These are phyloP conservation scores for Drosophila pallidifrons DNA, from an alignment of 1,140 invertebrate species.

Conservation along the genomic window DNA sequence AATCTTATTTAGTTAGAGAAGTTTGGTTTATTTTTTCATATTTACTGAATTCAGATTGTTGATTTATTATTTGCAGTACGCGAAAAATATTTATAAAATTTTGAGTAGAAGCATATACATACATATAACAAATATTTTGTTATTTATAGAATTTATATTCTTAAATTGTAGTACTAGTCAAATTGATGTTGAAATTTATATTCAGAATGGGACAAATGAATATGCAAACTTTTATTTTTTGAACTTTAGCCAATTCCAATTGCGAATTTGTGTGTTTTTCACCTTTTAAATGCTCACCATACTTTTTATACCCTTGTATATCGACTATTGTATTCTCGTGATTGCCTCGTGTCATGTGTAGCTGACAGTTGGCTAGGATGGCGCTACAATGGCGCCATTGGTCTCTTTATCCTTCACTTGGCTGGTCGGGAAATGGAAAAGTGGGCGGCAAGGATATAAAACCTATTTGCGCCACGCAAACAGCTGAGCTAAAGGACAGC, in stretches of 20 bases:
- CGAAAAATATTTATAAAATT: too few relatives aligned
- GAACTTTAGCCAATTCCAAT: background rate
- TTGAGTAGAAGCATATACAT: too few relatives aligned
- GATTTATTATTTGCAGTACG: too few relatives aligned
- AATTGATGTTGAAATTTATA: too few relatives aligned
- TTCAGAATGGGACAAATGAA: too few relatives aligned
- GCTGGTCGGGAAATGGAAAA: slow-evolving; percentile 3
- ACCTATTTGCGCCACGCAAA: slow-evolving; percentile 69
- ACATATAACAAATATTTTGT: too few relatives aligned
- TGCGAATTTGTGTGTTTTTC: background rate
- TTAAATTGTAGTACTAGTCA: too few relatives aligned
- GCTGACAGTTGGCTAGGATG: slow-evolving; percentile 15
- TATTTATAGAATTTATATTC: too few relatives aligned
- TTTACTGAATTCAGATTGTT: too few relatives aligned
- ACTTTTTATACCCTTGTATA: background rate
- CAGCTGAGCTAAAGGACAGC: slow-evolving; percentile 67
- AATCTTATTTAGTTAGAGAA: too few relatives aligned
- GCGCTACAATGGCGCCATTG: slow-evolving; percentile 67
- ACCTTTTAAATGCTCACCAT: background rate
- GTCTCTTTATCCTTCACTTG: slow-evolving; percentile 37
- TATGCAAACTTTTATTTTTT: too few relatives aligned
- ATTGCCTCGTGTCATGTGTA: slow-evolving; percentile 5
- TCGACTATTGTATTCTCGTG: background rate
- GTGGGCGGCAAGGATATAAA: slow-evolving; percentile 43
- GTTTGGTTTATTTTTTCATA: too few relatives aligned